Conservation (phyloP, 2,888 invertebrate genomes). For the Stratiomys singularior region DNA sequence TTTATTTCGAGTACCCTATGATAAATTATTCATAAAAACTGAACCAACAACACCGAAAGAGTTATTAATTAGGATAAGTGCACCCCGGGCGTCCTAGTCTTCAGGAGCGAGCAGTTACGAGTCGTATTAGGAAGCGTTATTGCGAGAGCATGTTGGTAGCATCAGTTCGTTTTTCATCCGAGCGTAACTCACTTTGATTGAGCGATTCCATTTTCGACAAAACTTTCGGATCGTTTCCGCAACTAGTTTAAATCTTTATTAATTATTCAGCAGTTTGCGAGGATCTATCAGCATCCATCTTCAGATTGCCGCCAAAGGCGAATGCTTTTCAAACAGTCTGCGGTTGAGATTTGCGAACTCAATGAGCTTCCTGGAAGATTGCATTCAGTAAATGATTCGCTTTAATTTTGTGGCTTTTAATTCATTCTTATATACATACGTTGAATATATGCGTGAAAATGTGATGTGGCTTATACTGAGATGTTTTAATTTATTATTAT, state of each 20-base stretch:
- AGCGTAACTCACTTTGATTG: slow-evolving; percentile 27
- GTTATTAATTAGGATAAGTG: slow-evolving; percentile 46
- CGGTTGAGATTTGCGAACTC: too few species aligned
- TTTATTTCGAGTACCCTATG: slow-evolving; percentile 21
- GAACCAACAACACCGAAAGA: slow-evolving; percentile 38
- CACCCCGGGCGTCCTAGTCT: slow-evolving; percentile 20
- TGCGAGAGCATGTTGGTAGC: not conserved
- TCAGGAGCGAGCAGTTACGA: not conserved
- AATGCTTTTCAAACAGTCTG: too few species aligned
- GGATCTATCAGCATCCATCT: not conserved
- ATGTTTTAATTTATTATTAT: too few species aligned
- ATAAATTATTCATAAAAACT: slow-evolving; percentile 46
- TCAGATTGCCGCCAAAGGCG: slow-evolving; percentile 9
- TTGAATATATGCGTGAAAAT: too few species aligned
- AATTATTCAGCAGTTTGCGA: slow-evolving; percentile 27
- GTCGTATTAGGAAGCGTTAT: not conserved
- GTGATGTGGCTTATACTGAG: too few species aligned
- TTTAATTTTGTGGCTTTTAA: too few species aligned
- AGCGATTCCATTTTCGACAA: slow-evolving; percentile 18
- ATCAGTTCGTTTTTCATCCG: slow-evolving; percentile 28
- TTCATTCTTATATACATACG: too few species aligned
- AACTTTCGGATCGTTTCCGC: slow-evolving; percentile 34
- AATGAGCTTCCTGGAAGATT: too few species aligned
- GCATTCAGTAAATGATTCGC: too few species aligned
- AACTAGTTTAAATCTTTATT: slow-evolving; percentile 45